Conservation (phyloP, 2,888 invertebrate genomes). For the Netelia virgata region DNA sequence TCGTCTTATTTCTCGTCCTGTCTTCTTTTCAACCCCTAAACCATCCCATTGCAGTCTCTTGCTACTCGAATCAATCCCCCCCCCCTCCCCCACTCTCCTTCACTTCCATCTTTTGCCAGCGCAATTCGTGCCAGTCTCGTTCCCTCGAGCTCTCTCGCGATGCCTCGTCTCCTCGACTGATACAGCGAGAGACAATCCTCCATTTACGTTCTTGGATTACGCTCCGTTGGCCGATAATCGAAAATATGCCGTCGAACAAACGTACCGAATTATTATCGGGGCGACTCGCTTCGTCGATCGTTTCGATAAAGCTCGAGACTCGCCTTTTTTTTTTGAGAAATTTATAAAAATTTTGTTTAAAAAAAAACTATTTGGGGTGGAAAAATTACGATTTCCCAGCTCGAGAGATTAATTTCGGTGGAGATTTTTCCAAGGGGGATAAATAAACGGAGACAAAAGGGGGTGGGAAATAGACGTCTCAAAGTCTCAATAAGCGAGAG, state of each 20-base stretch:
- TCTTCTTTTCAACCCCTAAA: conserved; percentile 46
- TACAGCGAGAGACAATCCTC: conserved; percentile 81
- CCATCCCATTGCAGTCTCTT: conserved; percentile 42
- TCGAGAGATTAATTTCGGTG: conserved; percentile 72
- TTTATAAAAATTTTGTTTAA: too few relatives aligned
- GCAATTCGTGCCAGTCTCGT: conserved; percentile 39
- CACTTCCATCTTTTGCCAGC: conserved; percentile 36
- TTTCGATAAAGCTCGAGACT: conserved; percentile 3
- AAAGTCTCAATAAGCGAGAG: conserved; percentile 80
- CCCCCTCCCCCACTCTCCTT: conserved; percentile 67
- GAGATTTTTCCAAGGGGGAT: conserved; percentile 68
- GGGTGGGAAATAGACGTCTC: conserved; percentile 36
- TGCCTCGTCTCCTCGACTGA: conserved; percentile 73
- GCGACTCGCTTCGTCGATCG: conserved; percentile 35
- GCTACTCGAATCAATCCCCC: conserved; percentile 61
- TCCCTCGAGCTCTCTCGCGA: conserved; percentile 67
- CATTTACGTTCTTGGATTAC: conserved; percentile 83
- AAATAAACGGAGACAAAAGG: conserved; percentile 57
- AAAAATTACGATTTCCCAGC: conserved; percentile 57
- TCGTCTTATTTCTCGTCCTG: conserved; percentile 31
- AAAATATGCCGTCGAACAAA: conserved; percentile 84
- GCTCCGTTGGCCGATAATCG: conserved; percentile 84
- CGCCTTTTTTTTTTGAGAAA: neutral
- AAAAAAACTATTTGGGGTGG: neutral
- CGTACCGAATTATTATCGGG: conserved; percentile 81